Base-by-base conservation (phyloP, 1,140 invertebrate species). In the Adoxophyes honmai region DNA sequence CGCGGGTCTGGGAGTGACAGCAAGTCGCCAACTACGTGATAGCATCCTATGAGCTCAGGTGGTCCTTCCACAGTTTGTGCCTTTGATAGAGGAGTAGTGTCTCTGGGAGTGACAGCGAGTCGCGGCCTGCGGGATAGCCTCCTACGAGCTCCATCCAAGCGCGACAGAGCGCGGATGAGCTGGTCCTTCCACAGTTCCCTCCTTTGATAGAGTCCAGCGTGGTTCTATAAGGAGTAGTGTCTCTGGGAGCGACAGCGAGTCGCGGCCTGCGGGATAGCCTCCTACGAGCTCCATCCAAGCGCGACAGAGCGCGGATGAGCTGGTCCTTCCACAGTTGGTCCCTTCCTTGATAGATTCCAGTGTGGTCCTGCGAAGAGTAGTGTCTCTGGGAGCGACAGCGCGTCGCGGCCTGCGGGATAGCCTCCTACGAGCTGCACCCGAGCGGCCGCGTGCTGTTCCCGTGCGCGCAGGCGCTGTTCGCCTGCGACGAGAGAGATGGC, bases 191-290 rank as follows among this genome's bases (percentile, higher is more conserved):
- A 2, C 21, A 28, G 6, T 3, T 28, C 2, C 21, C 21, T 28
- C 21, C 6, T 28, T 28, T 28, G 6, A 6, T n/a, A n/a, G n/a
- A n/a, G n/a, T 83, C 81, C 0, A 85, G 81, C 38, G 75, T 84
- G 16, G 81, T 78, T n/a, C 98, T 7, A n/a, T n/a, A n/a, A n/a
- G n/a, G n/a, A n/a, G n/a, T n/a, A n/a, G n/a, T n/a, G n/a, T n/a
- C n/a, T n/a, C n/a, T n/a, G n/a, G n/a, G n/a, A n/a, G n/a, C n/a
- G n/a, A n/a, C n/a, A n/a, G n/a, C n/a, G n/a, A n/a, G n/a, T n/a
- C n/a, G 93, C 96, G 0, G 95, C 95, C 0, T 98, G 96, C 93
- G 98, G 98, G 14, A 98, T 99, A 42, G 98, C 96, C 1, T 96
- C 96, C 7, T 99, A 98, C 76, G 96, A 98, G 76, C 89, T 98